Conservation (phyloP, 2,888 invertebrate species). For the Incurvaria masculella region DNA sequence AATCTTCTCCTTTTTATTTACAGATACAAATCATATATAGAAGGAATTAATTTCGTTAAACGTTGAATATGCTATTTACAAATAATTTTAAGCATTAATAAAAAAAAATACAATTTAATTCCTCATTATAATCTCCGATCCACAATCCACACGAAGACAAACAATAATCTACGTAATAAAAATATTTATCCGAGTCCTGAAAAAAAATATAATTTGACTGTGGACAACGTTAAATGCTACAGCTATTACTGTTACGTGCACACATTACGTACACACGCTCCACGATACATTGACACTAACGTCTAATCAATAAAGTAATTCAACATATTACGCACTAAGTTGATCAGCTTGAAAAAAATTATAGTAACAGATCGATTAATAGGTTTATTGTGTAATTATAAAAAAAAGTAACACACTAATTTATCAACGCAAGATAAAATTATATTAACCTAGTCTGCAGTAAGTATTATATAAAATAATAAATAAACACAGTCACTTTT, state of each 20-base stretch:
- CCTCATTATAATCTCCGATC: constrained; percentile 43
- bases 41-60: constrained; percentile 36
- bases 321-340: background rate
- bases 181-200: background rate
- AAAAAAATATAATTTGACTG: background rate
- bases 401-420: background rate
- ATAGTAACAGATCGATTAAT: background rate
- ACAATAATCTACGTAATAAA: background rate
- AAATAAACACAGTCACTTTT: constrained; percentile 40
- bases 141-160: too few relatives aligned
- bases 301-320: background rate
- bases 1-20: constrained; percentile 36
- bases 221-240: background rate
- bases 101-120: constrained; percentile 52
- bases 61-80: constrained; percentile 58
- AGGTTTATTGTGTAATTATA: background rate
- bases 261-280: background rate
- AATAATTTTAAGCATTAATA: constrained; percentile 40
- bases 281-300: background rate
- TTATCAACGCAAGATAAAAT: background rate
- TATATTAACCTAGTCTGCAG: background rate
- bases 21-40: constrained; percentile 29
- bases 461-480: background rate
- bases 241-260: background rate
- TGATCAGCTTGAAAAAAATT: background rate